Conservation (phyloP, 2,113 vertebrate species). For the Passer montanus region DNA sequence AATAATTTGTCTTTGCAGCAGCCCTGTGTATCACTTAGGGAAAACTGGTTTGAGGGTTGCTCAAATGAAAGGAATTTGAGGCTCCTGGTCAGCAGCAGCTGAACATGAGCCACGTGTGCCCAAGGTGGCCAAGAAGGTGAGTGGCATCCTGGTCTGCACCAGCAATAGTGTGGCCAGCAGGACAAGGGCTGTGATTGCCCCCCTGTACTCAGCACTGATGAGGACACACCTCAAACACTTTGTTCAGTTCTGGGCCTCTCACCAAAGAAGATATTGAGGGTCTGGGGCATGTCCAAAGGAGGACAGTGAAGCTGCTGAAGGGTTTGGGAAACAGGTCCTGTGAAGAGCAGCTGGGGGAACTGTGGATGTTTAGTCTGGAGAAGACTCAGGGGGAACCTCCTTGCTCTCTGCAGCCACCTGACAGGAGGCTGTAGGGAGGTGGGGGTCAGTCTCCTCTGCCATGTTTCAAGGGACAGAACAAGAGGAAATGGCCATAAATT, state of each 20-base stretch:
- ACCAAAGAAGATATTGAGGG: neutral
- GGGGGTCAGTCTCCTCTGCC: neutral
- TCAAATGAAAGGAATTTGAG: neutral
- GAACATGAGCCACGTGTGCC: neutral
- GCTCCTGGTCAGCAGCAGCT: neutral
- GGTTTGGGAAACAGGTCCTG: neutral
- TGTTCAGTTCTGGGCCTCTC: neutral
- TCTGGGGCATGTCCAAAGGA: neutral
- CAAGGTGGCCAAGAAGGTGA: neutral
- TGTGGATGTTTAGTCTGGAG: neutral
- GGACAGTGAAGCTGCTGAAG: neutral
- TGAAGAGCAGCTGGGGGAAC: too few relatives aligned
- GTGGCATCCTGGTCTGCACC: neutral
- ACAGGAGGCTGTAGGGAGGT: neutral
- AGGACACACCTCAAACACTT: too few relatives aligned
- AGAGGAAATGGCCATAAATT: neutral
- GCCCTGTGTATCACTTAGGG: neutral
- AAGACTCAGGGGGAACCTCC: neutral
- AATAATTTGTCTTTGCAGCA: neutral
- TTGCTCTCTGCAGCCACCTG: neutral
- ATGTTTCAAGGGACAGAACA: neutral
- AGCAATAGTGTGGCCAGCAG: neutral
- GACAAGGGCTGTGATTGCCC: neutral
- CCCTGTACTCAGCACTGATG: rapidly evolving
- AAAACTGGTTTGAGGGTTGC: neutral